phyloP scores from a whole-genome alignment of 2,888 invertebrate genomes.

The Formica aserva region DNA sequence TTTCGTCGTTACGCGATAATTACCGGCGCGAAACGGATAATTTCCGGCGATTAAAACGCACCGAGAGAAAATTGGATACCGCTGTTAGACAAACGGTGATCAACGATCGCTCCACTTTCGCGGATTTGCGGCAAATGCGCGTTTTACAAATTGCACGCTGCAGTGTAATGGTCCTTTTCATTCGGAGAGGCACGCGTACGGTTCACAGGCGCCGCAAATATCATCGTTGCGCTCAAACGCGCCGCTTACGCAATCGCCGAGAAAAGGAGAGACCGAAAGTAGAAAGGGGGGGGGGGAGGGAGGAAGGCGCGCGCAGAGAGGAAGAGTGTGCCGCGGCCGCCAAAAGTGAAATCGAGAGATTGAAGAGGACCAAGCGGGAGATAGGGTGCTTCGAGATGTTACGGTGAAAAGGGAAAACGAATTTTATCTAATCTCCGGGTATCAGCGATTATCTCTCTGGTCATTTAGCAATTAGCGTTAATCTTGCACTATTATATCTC shows the following conservation, averaged over 20 bases:
- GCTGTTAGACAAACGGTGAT: neutral
- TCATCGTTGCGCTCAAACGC: slow-evolving; percentile 28
- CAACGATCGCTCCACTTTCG: slow-evolving; percentile 45
- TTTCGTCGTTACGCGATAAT: neutral
- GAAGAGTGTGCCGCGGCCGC: slow-evolving; percentile 74
- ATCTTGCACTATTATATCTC: neutral
- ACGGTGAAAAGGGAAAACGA: slow-evolving; percentile 66
- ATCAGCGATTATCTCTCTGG: slow-evolving; percentile 2
- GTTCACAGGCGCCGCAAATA: slow-evolving; percentile 39
- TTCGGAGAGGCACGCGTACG: slow-evolving; percentile 47
- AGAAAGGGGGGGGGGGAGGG: slow-evolving; percentile 6
- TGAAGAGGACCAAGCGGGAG: slow-evolving; percentile 70
- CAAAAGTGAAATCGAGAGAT: slow-evolving; percentile 81
- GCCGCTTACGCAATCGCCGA: slow-evolving; percentile 64
- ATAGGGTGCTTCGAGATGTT: slow-evolving; percentile 60
- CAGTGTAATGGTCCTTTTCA: slow-evolving; percentile 37
- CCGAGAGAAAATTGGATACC: neutral
- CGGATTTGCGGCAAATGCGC: slow-evolving; percentile 35
- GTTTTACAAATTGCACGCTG: slow-evolving; percentile 31
- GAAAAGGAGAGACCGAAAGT: slow-evolving; percentile 55
- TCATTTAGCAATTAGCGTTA: slow-evolving; percentile 2
- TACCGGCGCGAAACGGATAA: neutral
- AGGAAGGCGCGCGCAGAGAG: slow-evolving; percentile 4
- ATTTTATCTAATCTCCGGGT: neutral
- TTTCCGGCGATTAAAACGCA: slow-evolving; percentile 2